These are phyloP conservation scores for Pitta sordida DNA, from an alignment of 2,113 vertebrate genomes.

Conservation along the genomic window DNA sequence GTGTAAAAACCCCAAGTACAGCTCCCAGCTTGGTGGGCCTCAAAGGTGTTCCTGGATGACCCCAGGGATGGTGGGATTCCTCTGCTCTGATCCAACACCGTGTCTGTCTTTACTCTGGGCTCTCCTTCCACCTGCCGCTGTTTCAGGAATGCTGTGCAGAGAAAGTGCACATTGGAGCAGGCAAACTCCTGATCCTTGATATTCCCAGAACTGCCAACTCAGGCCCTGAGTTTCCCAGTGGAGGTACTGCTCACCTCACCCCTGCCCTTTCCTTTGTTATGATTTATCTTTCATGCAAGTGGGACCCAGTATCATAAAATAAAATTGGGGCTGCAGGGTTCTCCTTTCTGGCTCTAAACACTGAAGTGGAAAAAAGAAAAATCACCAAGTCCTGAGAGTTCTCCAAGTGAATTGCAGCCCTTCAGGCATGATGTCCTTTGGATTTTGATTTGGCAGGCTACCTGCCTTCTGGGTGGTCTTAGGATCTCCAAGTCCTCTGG, in stretches of 20 bases:
- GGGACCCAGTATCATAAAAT: neutral
- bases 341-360: neutral
- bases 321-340: neutral
- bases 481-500: constrained; percentile 53
- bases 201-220: neutral
- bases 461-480: constrained; percentile 61
- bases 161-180: neutral
- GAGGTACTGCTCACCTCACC: neutral
- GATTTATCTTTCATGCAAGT: neutral
- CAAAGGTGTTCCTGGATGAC: neutral
- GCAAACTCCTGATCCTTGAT: rapidly evolving
- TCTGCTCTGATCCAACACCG: neutral
- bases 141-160: neutral
- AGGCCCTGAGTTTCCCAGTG: neutral
- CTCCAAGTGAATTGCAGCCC: neutral
- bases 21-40: neutral
- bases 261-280: neutral
- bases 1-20: neutral
- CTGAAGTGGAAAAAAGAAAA: neutral
- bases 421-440: constrained; percentile 4
- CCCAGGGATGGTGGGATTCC: neutral
- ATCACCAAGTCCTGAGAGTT: neutral
- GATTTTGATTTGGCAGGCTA: constrained; percentile 55
- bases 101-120: neutral
- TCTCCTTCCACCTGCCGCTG: neutral